Conservation (phyloP, 2,888 invertebrate genomes). For the Caenorhabditis sinica region DNA sequence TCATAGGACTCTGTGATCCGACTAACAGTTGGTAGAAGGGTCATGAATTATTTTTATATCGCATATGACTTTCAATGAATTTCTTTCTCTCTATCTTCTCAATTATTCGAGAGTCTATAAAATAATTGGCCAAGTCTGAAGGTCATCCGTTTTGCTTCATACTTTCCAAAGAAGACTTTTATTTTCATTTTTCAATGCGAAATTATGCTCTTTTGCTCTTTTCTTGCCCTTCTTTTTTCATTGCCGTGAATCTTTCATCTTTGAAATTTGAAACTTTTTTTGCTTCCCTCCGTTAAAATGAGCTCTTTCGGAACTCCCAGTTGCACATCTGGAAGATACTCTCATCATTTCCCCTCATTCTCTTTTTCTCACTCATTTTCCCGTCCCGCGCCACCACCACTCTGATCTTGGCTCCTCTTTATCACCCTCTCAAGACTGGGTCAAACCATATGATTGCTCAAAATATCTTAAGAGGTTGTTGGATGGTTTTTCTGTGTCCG, state of each 20-base stretch:
- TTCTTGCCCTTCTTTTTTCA: slow-evolving; percentile 17
- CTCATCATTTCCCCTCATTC: slow-evolving; percentile 10
- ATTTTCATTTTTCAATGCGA: neutral
- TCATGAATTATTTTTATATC: slow-evolving; percentile 28
- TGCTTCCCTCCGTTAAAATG: slow-evolving; percentile 28
- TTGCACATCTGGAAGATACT: slow-evolving; percentile 55
- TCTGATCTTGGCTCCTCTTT: slow-evolving; percentile 62
- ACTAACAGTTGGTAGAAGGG: slow-evolving; percentile 5
- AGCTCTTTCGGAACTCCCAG: slow-evolving; percentile 59
- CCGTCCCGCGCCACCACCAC: slow-evolving; percentile 17
- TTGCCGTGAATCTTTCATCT: slow-evolving; percentile 40
- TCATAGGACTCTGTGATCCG: slow-evolving; percentile 8
- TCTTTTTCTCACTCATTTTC: slow-evolving; percentile 25
- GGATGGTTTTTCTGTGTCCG: slow-evolving; percentile 45
- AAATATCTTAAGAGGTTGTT: slow-evolving; percentile 45
- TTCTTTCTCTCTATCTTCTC: neutral
- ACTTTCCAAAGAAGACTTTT: too few relatives aligned
- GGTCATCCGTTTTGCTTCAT: neutral
- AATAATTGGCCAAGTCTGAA: neutral
- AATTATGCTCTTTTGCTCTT: slow-evolving; percentile 34
- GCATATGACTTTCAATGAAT: slow-evolving; percentile 19
- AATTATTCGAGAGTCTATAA: neutral
- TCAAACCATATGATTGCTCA: slow-evolving; percentile 66
- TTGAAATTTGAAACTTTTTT: slow-evolving; percentile 60
- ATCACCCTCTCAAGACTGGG: slow-evolving; percentile 62